Evolutionary conservation across 2,888 invertebrate species (phyloP).

Genomic region (Phorcus lineatus): DNA sequence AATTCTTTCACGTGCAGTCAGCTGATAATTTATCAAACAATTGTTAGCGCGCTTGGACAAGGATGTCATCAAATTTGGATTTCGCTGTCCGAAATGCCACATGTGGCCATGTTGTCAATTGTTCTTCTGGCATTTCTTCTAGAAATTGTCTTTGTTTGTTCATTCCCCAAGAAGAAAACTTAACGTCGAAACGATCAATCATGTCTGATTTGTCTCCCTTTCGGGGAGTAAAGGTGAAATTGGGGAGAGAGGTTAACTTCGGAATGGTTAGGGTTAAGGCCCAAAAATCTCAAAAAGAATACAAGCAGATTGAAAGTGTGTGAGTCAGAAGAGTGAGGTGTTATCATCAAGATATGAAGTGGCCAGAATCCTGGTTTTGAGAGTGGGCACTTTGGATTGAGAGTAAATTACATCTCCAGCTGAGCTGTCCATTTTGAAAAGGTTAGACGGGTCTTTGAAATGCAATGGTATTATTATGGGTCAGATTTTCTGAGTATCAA

Average conservation of each 20-base stretch:
- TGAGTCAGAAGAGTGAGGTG: not conserved
- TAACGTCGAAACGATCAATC: conserved; percentile 1
- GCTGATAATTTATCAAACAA: conserved; percentile 16
- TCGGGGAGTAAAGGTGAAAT: not conserved
- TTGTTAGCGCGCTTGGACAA: not conserved
- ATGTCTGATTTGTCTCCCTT: not conserved
- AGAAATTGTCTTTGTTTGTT: conserved; percentile 11
- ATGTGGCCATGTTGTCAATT: not conserved
- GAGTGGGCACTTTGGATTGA: not conserved
- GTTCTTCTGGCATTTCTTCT: not conserved
- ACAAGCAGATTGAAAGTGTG: not conserved
- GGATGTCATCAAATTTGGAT: conserved; percentile 24
- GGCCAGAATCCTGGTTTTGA: not conserved
- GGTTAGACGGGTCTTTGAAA: not conserved
- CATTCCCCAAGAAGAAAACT: conserved; percentile 11
- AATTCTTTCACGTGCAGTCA: not conserved
- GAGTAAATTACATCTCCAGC: not conserved
- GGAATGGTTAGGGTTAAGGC: not conserved
- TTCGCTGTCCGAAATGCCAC: not conserved
- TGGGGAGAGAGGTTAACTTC: not conserved
- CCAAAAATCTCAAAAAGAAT: not conserved
- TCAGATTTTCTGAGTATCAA: not conserved
- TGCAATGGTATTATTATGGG: not conserved
- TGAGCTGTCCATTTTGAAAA: not conserved
- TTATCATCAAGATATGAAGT: not conserved